Evolutionary conservation across 1,140 invertebrate species (phyloP), one percentile per base, ranked within the genome.

Genomic region (Teleogryllus occipitalis): DNA sequence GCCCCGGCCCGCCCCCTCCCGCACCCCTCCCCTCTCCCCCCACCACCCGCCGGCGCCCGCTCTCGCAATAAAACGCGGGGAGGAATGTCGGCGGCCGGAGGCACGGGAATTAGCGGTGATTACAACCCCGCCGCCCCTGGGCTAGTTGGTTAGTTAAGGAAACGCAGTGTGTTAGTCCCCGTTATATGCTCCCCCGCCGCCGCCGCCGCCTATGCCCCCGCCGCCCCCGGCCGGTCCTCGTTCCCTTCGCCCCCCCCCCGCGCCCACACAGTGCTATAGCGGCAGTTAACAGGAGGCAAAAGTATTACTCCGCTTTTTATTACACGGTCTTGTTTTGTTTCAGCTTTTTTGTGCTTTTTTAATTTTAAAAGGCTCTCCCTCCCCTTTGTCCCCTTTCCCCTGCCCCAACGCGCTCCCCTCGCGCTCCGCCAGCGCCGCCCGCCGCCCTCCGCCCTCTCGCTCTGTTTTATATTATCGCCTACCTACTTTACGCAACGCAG

Each of bases 381-480:
- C 54, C 18, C 54, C 54, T 39, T 39, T 39, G 27, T 39, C 2
- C 54, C 54, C 15, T 15, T 54, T 65, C 18, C 54, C 2, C 54
- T 3, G 54, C 10, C 54, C 49, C 49, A 8, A 18, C 1, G 10
- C 54, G 54, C 54, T 65, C 0, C 18, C 49, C 49, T 54, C 54
- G 10, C 54, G 10, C 18, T 65, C 10, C 54, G n/a, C n/a, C n/a
- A n/a, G n/a, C n/a, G n/a, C n/a, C n/a, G n/a, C n/a, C n/a, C n/a
- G 10, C 54, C 54, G 18, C 54, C 27, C 27, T 0, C 18, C 18
- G 10, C 54, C 18, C 54, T 65, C 54, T 65, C 54, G 10, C 54
- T 65, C 54, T 65, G 54, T 65, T 65, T 65, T 65, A 65, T 65
- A 65, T 65, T 65, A 65, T 65, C 54, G 54, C 54, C 54, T 65